Percentiles rank a stretch among this genome's conserved stretches.
phyloP scores from a whole-genome alignment of 2,888 invertebrate species.

The Geophilus truncorum region DNA sequence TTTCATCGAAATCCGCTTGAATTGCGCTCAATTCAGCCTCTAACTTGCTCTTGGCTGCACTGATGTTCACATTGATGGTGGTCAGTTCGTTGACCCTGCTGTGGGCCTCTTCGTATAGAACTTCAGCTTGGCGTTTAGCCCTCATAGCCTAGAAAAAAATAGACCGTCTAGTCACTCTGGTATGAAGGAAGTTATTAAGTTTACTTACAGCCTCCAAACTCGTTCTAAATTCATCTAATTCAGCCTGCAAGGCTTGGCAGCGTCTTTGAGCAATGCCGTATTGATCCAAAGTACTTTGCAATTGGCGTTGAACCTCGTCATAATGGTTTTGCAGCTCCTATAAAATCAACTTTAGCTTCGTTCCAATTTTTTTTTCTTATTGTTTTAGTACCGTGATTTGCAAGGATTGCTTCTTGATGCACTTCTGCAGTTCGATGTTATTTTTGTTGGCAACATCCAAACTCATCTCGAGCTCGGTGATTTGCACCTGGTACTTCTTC shows the following conservation, averaged over 20 bases:
- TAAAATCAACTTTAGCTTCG: no score
- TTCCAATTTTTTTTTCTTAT: neutral
- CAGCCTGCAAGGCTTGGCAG: constrained; percentile 80
- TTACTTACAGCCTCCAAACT: constrained; percentile 70
- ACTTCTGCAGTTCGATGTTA: constrained; percentile 94
- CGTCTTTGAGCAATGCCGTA: constrained; percentile 84
- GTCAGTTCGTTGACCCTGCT: constrained; percentile 91
- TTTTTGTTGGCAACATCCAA: constrained; percentile 97
- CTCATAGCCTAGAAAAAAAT: constrained; percentile 67
- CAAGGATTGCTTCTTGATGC: constrained; percentile 94
- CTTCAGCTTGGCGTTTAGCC: constrained; percentile 83
- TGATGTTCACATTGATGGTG: constrained; percentile 90
- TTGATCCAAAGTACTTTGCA: constrained; percentile 92
- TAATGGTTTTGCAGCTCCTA: constrained; percentile 89
- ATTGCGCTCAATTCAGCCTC: constrained; percentile 88
- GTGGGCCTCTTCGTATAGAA: constrained; percentile 82
- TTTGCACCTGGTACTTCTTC: constrained; percentile 98
- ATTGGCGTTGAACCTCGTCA: constrained; percentile 92
- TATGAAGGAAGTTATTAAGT: neutral
- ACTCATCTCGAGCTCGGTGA: constrained; percentile 92
- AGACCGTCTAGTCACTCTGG: neutral
- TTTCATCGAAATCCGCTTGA: constrained; percentile 95
- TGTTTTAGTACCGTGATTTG: constrained; percentile 63
- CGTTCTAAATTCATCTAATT: constrained; percentile 92
- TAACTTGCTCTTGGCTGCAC: constrained; percentile 88